Base-by-base conservation (phyloP, 2,888 invertebrate species). In the Andrena minutula region DNA sequence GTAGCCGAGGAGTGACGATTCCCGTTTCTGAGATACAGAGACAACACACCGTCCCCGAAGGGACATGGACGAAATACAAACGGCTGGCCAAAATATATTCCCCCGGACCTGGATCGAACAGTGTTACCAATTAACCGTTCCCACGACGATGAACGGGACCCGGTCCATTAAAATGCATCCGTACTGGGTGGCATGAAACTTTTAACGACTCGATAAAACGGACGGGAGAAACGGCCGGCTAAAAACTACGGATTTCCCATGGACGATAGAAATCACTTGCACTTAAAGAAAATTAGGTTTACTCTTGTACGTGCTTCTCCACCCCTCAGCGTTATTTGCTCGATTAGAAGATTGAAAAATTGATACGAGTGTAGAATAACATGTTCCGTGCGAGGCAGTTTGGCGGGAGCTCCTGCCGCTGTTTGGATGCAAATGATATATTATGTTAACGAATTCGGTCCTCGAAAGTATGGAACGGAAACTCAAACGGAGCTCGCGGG, bases 11-110 rank as follows among this genome's bases (percentile, higher is more conserved):
- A 63, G 78, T 61, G 75, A 79, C 60, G 74, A 23, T 28, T 70
- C 51, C 72, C 68, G 61, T 78, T 81, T 81, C 85, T 74, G 66
- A 86, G 83, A 83, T 71, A 60, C 64, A 16, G 49, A 53, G 32
- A 60, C 51, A 35, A 32, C 60, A 41, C 41, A 7, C 41, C 28
- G 32, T 41, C 12, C 63, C 75, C 49, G 49, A 61, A 41, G 72
- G 72, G 76, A 65, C 65, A 61, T 16, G 56, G 47, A 61, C 53
- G 81, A 69, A 82, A 83, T 70, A 58, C 61, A 56, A 65, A 26
- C 56, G 61, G n/a, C 30, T 68, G 61, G 16, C 61, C 72, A 72
- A 69, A 64, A 65, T 64, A 80, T 64, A 80, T 73, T 80, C 58
- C 28, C 32, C 32, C 58, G n/a, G 32, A 20, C 49, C 23, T 30